phyloP scores from a whole-genome alignment of 2,888 invertebrate species.

The Baronia brevicornis region DNA sequence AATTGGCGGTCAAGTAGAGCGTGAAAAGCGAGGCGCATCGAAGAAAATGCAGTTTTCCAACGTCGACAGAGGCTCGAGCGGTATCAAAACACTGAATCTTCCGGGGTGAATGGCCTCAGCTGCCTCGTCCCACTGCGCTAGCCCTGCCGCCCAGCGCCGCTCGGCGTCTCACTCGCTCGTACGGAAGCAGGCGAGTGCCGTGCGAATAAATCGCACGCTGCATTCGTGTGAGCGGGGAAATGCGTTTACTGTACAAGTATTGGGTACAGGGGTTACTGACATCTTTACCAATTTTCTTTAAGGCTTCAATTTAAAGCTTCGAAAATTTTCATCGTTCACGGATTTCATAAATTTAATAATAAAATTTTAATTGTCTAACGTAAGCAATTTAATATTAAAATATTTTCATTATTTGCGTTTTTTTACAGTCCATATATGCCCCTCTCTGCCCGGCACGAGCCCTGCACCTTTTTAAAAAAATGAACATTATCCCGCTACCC shows the following conservation, averaged over 20 bases:
- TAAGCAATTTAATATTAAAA: too few species aligned
- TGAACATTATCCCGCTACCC: too few species aligned
- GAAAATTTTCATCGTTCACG: constrained; percentile 6
- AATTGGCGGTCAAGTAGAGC: constrained; percentile 56
- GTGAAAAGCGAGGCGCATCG: constrained; percentile 68
- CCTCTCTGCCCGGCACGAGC: too few species aligned
- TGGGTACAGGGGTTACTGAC: constrained; percentile 69
- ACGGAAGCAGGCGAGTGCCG: constrained; percentile 24
- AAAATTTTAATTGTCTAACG: too few species aligned
- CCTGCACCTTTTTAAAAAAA: too few species aligned
- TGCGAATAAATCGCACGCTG: constrained; percentile 62
- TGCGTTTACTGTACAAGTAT: constrained; percentile 70
- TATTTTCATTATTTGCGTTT: too few species aligned
- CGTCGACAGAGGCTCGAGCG: constrained; percentile 58
- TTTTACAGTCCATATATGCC: too few species aligned
- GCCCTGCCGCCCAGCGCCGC: constrained; percentile 33
- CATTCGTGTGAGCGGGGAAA: constrained; percentile 59
- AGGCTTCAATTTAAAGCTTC: constrained; percentile 17
- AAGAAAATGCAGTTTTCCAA: constrained; percentile 74
- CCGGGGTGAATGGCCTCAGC: constrained; percentile 69
- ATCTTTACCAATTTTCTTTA: constrained; percentile 53
- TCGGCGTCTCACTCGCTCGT: constrained; percentile 45
- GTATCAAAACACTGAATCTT: constrained; percentile 76
- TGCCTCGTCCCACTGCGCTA: constrained; percentile 48
- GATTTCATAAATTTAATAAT: constrained; percentile 1